Base-by-base conservation (phyloP, 1,140 invertebrate genomes). In the Bilobella aurantiaca region DNA sequence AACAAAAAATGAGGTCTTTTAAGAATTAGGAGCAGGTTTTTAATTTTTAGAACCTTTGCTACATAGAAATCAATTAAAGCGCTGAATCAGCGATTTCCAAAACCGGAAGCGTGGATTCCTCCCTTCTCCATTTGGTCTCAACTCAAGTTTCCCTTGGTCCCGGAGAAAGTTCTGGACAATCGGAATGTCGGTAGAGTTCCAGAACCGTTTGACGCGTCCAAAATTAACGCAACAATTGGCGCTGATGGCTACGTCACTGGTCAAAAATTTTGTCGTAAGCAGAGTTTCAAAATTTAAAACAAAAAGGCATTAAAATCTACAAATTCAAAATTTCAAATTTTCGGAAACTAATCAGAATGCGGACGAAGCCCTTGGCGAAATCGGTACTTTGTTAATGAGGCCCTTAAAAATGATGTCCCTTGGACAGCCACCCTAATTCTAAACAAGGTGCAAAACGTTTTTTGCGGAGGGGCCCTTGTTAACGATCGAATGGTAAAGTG, bases 341-440 rank as follows among this genome's bases (percentile, higher is more conserved):
- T 8, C n/a, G n/a, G 58, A 8, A 34, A 34, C 21, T 30, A n/a
- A n/a, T n/a, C 21, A 37, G 30, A 31, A 61, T 34, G 30, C 31
- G 14, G 34, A 27, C 30, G 34, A n/a, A 61, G 58, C 21, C 27
- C 34, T n/a, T 31, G 34, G 58, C 3, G 58, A 18, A 28, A 28
- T 58, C 14, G 31, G 28, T 34, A 37, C 30, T 37, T 37, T 21
- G 27, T 23, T 32, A 27, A 61, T 12, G 21, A 61, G 31, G 12
- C 58, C 31, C 12, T 61, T 21, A 31, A 37, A 42, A 62, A 62
- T 25, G 59, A 57, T n/a, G 32, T 58, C 8, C 68, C 66, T 42
- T 70, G 69, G 69, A 68, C 66, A 31, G 69, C 56, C 21, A 64
- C 63, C 2, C 23, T 69, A 0, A 34, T 69, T 1, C 58, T 56